These are phyloP conservation scores for Echeneis naucrates DNA, from an alignment of 2,797 vertebrate genomes.

Conservation along the genomic window DNA sequence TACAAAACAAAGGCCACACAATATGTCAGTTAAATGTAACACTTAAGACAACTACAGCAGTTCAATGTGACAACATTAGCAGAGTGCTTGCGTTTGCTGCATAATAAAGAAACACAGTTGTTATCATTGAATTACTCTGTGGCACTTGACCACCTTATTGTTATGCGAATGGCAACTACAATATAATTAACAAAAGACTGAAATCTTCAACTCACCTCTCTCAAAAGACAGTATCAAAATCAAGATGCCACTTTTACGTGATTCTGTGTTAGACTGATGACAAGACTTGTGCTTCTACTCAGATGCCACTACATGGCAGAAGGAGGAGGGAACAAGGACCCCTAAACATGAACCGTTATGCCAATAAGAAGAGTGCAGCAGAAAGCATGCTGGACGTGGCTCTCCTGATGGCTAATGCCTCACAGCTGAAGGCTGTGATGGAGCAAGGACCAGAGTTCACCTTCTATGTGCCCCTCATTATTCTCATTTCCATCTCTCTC, in stretches of 20 bases:
- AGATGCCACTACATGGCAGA: constrained; percentile 32
- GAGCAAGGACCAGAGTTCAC: constrained; percentile 87
- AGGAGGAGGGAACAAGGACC: constrained; percentile 46
- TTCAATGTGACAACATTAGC: background rate
- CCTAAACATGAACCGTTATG: constrained; percentile 96
- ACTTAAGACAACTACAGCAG: background rate
- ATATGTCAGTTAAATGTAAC: background rate
- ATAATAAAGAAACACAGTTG: background rate
- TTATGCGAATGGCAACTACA: background rate
- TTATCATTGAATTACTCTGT: background rate
- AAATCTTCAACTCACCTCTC: background rate
- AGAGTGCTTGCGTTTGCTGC: background rate
- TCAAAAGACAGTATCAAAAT: background rate
- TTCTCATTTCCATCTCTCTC: constrained; percentile 93
- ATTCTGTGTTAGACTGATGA: constrained; percentile 19
- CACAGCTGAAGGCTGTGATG: constrained; percentile 95
- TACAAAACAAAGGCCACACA: too few species aligned
- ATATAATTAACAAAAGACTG: background rate
- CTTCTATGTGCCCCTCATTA: constrained; percentile 89
- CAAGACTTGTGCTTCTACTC: constrained; percentile 46
- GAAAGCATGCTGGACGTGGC: constrained; percentile 99
- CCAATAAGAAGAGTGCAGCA: constrained; percentile 97
- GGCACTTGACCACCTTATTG: background rate
- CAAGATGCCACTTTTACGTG: background rate
- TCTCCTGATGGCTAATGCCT: constrained; percentile 97